Conservation (phyloP, 2,888 invertebrate genomes). For the Octonoba sinensis region DNA sequence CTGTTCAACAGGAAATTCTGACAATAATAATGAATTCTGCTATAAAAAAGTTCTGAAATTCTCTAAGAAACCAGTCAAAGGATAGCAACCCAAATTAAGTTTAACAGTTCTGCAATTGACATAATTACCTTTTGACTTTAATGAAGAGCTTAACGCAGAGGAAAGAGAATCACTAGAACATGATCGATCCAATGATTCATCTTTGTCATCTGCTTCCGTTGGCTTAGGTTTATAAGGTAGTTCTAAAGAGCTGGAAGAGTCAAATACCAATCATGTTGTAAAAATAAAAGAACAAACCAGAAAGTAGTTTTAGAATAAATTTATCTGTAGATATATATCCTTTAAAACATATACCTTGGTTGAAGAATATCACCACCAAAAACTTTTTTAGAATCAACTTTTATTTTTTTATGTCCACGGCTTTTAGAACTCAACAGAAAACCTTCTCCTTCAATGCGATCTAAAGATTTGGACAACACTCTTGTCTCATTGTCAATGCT, state of each 20-base stretch:
- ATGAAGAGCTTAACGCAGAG: constrained; percentile 6
- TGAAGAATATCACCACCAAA: constrained; percentile 58
- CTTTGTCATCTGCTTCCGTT: constrained; percentile 23
- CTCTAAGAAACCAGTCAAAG: neutral
- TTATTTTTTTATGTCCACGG: constrained; percentile 61
- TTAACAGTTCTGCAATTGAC: too few relatives aligned
- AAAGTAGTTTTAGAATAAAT: neutral
- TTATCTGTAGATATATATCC: neutral
- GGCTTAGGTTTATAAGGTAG: constrained; percentile 63
- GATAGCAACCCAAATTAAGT: neutral
- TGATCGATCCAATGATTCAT: constrained; percentile 27
- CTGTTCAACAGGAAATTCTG: too few relatives aligned
- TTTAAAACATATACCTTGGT: constrained; percentile 51
- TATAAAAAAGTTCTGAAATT: too few relatives aligned
- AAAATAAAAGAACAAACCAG: neutral
- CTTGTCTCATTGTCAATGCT: neutral
- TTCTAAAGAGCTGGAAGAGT: constrained; percentile 57
- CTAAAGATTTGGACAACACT: constrained; percentile 13
- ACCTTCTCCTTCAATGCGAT: constrained; percentile 34
- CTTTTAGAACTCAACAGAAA: constrained; percentile 60
- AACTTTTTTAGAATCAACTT: constrained; percentile 58
- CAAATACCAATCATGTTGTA: neutral
- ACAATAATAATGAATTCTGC: too few relatives aligned
- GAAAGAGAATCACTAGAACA: constrained; percentile 15
- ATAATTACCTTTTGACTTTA: constrained; percentile 41